Conservation (phyloP, 2,888 invertebrate genomes). For the Ichneumoninae sp. region DNA sequence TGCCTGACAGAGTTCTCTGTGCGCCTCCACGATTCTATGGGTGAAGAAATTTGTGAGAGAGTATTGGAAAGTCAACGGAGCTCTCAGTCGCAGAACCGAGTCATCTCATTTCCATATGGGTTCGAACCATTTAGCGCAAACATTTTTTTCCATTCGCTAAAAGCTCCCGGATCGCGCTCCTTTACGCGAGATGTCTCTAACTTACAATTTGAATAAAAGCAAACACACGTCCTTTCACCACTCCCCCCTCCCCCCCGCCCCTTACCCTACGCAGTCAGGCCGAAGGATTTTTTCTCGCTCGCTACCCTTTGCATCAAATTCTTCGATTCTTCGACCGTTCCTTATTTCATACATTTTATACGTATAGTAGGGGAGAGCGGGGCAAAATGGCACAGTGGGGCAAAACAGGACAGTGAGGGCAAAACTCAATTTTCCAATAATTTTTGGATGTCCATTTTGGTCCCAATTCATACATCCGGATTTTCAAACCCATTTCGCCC, state of each 20-base stretch:
- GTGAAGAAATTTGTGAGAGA: slow-evolving; percentile 63
- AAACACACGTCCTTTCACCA: slow-evolving; percentile 78
- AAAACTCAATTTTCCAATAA: too few relatives aligned
- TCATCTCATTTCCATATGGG: slow-evolving; percentile 82
- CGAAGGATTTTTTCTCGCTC: slow-evolving; percentile 28
- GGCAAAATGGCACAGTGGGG: too few relatives aligned
- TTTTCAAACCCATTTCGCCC: too few relatives aligned
- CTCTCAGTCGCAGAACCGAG: slow-evolving; percentile 80
- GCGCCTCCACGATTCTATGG: slow-evolving; percentile 75
- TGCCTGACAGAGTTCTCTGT: slow-evolving; percentile 8
- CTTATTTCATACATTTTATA: not conserved
- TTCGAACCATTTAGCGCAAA: slow-evolving; percentile 83
- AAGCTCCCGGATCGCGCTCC: slow-evolving; percentile 71
- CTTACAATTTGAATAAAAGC: slow-evolving; percentile 85
- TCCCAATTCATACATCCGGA: too few relatives aligned
- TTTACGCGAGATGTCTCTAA: slow-evolving; percentile 75
- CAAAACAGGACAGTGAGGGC: too few relatives aligned
- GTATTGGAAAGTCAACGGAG: slow-evolving; percentile 76
- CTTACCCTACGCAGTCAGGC: slow-evolving; percentile 24
- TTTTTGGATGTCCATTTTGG: too few relatives aligned
- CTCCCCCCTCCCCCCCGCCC: slow-evolving; percentile 37
- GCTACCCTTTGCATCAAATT: not conserved
- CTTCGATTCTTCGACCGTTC: not conserved
- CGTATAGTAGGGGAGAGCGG: too few relatives aligned
- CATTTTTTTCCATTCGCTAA: slow-evolving; percentile 81